Evolutionary conservation across 2,888 invertebrate genomes (phyloP).

Genomic region (Hypercompe scribonia): DNA sequence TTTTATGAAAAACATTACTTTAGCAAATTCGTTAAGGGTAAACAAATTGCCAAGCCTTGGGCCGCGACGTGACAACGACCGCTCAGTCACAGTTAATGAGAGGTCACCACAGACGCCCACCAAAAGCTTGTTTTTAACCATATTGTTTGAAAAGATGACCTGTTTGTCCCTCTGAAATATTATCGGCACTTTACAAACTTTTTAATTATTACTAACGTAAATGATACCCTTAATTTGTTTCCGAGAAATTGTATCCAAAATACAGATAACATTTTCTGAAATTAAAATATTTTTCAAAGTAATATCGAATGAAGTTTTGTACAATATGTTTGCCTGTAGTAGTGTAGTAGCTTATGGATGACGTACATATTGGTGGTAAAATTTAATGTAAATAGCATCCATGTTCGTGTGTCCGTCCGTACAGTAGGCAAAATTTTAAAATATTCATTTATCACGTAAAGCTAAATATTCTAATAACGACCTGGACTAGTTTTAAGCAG

Average conservation of each 20-base stretch:
- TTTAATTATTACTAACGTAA: constrained; percentile 54
- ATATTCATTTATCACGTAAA: neutral
- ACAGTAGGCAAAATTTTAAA: too few species aligned
- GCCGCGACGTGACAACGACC: constrained; percentile 75
- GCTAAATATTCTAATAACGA: neutral
- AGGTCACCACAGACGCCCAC: constrained; percentile 64
- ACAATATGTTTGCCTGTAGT: neutral
- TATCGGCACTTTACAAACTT: constrained; percentile 60
- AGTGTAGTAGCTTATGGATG: neutral
- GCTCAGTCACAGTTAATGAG: constrained; percentile 75
- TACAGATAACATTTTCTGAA: neutral
- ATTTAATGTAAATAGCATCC: neutral
- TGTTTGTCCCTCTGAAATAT: constrained; percentile 58
- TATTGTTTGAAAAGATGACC: constrained; percentile 59
- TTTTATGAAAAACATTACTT: constrained; percentile 75
- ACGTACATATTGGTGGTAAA: neutral
- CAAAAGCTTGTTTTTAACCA: constrained; percentile 58
- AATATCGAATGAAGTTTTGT: neutral
- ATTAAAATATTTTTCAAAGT: too few species aligned
- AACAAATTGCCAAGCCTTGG: constrained; percentile 71
- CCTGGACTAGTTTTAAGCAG: neutral
- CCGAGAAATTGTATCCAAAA: constrained; percentile 4
- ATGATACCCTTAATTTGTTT: constrained; percentile 29
- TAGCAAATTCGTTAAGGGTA: constrained; percentile 71
- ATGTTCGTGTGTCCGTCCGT: too few species aligned